phyloP scores from a whole-genome alignment of 2,797 vertebrate species.

The Chloroceryle inda region DNA sequence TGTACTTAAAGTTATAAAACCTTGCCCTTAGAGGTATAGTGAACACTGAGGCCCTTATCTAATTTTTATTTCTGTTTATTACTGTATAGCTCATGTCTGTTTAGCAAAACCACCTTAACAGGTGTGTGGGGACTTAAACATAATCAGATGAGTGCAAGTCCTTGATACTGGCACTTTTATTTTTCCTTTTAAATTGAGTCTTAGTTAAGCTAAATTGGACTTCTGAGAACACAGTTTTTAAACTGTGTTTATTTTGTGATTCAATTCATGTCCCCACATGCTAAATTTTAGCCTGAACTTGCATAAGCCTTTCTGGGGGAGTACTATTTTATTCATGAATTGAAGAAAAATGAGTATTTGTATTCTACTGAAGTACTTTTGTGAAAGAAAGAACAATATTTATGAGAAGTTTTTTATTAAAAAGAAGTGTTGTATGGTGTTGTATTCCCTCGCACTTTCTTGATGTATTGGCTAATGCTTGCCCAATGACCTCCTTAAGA shows the following conservation, averaged over 20 bases:
- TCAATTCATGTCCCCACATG: rapidly evolving
- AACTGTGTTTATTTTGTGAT: neutral
- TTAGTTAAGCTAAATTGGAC: neutral
- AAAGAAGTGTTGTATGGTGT: too few species aligned
- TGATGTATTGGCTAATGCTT: neutral
- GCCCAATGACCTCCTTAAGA: too few species aligned
- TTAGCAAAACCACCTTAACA: neutral
- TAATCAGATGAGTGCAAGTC: neutral
- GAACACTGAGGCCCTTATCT: neutral
- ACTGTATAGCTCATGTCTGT: neutral
- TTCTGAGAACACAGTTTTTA: neutral
- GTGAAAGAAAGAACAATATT: neutral
- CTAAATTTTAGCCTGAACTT: neutral
- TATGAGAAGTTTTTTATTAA: neutral
- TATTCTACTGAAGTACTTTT: neutral
- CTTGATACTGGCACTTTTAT: neutral
- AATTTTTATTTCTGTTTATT: neutral
- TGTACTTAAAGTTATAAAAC: neutral
- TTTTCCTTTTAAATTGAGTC: neutral
- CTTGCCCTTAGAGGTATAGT: neutral
- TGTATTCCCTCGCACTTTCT: neutral
- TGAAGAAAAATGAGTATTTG: neutral
- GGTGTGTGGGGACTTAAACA: neutral
- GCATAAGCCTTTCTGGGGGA: neutral
- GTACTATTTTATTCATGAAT: neutral